phyloP scores from a whole-genome alignment of 2,113 vertebrate species.

The Perca schrenkii region DNA sequence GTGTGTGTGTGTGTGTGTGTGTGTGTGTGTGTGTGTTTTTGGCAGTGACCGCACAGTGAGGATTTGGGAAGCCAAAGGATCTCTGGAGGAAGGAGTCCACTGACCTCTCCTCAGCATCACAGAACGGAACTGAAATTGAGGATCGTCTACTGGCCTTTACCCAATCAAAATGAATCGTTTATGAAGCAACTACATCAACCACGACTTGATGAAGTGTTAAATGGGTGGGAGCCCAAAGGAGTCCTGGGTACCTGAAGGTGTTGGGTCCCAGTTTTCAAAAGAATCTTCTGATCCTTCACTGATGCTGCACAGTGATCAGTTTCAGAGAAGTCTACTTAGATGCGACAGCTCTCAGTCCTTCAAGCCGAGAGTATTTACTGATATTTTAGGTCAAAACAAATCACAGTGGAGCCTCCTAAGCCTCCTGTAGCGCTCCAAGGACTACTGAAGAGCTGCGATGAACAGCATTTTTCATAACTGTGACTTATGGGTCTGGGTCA shows the following conservation, averaged over 20 bases:
- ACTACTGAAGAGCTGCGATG: background rate
- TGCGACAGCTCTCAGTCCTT: background rate
- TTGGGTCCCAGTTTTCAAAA: background rate
- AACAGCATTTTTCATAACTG: background rate
- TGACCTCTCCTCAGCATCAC: slow-evolving; percentile 74
- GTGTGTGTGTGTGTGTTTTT: slow-evolving; percentile 2
- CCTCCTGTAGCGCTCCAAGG: background rate
- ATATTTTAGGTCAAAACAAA: slow-evolving; percentile 36
- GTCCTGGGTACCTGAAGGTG: background rate
- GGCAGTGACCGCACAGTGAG: slow-evolving; percentile 94
- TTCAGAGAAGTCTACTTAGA: slow-evolving; percentile 29
- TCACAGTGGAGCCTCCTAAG: background rate
- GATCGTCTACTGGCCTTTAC: background rate
- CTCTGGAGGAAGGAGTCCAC: slow-evolving; percentile 86
- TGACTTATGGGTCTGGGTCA: background rate
- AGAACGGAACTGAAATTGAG: background rate
- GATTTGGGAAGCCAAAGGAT: slow-evolving; percentile 92
- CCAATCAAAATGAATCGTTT: background rate
- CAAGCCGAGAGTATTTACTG: background rate
- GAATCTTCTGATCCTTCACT: background rate
- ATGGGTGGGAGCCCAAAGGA: background rate
- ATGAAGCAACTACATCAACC: background rate
- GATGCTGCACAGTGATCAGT: slow-evolving; percentile 1
- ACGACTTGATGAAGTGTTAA: background rate
- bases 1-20: slow-evolving; percentile 11